These are phyloP conservation scores for Zosterops hypoxanthus DNA, from an alignment of 2,113 vertebrate genomes.

Conservation along the genomic window DNA sequence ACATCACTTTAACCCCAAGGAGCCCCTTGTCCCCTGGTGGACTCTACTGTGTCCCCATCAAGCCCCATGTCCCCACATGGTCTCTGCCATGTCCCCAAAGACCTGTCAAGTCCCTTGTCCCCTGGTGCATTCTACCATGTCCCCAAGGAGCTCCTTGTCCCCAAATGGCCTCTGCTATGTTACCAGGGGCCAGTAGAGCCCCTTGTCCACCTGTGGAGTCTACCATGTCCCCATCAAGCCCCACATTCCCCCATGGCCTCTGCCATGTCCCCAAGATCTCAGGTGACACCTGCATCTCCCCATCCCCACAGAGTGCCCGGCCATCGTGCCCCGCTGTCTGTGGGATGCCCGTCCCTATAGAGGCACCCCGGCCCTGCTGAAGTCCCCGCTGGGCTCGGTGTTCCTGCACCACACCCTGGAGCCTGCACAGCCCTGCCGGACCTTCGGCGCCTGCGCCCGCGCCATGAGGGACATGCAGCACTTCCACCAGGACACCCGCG, in stretches of 20 bases:
- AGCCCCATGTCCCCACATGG: neutral
- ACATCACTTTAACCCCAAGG: neutral
- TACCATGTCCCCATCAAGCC: neutral
- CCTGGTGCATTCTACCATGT: neutral
- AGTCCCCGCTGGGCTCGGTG: conserved; percentile 77
- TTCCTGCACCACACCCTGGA: conserved; percentile 87
- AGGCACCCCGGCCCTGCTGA: conserved; percentile 73
- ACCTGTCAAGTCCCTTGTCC: neutral
- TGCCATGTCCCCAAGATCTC: neutral
- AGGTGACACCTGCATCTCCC: neutral
- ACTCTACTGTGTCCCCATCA: neutral
- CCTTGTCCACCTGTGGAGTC: neutral
- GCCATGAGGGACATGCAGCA: conserved; percentile 87
- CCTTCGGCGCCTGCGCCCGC: conserved; percentile 72
- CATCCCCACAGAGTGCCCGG: conserved; percentile 78
- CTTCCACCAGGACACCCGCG: conserved; percentile 82
- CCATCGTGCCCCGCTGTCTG: conserved; percentile 84
- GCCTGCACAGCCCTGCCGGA: conserved; percentile 78
- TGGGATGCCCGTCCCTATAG: conserved; percentile 84
- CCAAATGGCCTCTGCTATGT: neutral
- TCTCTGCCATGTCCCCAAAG: neutral
- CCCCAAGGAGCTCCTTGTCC: neutral
- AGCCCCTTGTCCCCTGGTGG: neutral
- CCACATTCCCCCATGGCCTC: neutral
- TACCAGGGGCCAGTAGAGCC: neutral